A percentile compares a stretch with the other conserved stretches of the same genome.
These are phyloP conservation scores for Sinosuthora webbiana DNA, from an alignment of 2,113 vertebrate genomes.

Conservation along the genomic window DNA sequence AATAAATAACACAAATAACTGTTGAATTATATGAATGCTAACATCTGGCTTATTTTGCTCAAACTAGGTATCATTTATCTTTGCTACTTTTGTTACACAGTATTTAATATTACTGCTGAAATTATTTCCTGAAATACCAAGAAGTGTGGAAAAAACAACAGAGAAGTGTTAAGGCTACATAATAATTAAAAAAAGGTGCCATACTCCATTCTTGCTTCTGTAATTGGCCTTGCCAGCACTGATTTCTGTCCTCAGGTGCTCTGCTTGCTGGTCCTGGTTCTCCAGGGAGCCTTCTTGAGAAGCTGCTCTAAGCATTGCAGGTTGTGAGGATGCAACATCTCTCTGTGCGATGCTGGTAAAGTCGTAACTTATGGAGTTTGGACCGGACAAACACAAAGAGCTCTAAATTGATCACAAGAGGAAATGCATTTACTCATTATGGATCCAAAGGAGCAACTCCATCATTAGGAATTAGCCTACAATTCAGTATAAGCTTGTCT, in stretches of 20 bases:
- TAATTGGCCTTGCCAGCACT: slow-evolving; percentile 78
- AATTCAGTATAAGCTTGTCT: not conserved
- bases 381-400: slow-evolving; percentile 83
- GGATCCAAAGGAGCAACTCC: not conserved
- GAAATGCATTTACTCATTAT: not conserved
- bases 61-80: not conserved
- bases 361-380: slow-evolving; percentile 80
- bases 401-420: slow-evolving; percentile 71
- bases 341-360: slow-evolving; percentile 67
- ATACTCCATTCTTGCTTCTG: slow-evolving; percentile 78
- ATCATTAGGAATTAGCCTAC: not conserved
- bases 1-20: not conserved
- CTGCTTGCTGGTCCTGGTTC: slow-evolving; percentile 81
- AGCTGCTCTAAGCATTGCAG: slow-evolving; percentile 75
- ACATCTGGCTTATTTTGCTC: not conserved
- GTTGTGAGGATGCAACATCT: slow-evolving; percentile 67
- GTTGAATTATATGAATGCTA: not conserved
- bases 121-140: not conserved
- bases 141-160: not conserved
- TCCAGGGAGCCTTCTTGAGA: slow-evolving; percentile 85
- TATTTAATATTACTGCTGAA: not conserved
- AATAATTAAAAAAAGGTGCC: not conserved
- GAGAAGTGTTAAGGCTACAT: not conserved
- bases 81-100: not conserved
- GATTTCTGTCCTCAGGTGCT: slow-evolving; percentile 81